These are phyloP conservation scores for Subacronicta megacephala DNA, from an alignment of 2,888 invertebrate species.

Conservation along the genomic window DNA sequence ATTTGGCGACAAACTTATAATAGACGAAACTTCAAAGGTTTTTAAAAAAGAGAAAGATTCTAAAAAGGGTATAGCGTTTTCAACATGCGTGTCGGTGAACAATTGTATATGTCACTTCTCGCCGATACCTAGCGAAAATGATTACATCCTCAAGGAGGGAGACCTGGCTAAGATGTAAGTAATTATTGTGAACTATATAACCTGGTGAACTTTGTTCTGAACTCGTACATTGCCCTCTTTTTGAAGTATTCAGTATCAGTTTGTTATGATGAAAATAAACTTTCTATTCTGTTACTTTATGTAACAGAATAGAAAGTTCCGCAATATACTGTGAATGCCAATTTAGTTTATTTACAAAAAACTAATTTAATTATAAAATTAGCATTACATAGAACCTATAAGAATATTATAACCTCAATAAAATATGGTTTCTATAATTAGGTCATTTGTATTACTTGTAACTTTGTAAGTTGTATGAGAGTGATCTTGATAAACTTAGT, in stretches of 20 bases:
- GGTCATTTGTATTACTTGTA: too few species aligned
- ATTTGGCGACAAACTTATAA: conserved; percentile 95
- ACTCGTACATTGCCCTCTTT: conserved; percentile 8
- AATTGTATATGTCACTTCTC: conserved; percentile 99
- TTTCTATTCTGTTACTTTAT: neutral
- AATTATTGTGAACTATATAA: conserved; percentile 23
- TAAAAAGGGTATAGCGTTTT: conserved; percentile 99
- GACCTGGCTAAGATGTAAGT: conserved; percentile 99
- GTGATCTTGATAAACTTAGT: too few species aligned
- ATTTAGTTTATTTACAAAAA: too few species aligned
- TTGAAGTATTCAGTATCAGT: conserved; percentile 2
- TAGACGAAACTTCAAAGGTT: conserved; percentile 98
- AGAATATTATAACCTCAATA: conserved; percentile 36
- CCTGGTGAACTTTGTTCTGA: conserved; percentile 28
- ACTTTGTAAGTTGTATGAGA: too few species aligned
- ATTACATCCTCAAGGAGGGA: conserved; percentile 95
- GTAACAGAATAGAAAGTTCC: too few species aligned
- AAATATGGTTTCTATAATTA: conserved; percentile 1
- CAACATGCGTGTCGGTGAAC: conserved; percentile 99
- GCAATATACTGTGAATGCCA: too few species aligned
- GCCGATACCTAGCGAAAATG: conserved; percentile 97
- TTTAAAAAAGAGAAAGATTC: conserved; percentile 99
- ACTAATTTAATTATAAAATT: too few species aligned
- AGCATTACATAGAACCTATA: neutral
- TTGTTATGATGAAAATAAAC: neutral